Evolutionary conservation across 2,888 invertebrate species (phyloP), one percentile per base, ranked within the genome.

Genomic region (Exephanes ischioxanthus): DNA sequence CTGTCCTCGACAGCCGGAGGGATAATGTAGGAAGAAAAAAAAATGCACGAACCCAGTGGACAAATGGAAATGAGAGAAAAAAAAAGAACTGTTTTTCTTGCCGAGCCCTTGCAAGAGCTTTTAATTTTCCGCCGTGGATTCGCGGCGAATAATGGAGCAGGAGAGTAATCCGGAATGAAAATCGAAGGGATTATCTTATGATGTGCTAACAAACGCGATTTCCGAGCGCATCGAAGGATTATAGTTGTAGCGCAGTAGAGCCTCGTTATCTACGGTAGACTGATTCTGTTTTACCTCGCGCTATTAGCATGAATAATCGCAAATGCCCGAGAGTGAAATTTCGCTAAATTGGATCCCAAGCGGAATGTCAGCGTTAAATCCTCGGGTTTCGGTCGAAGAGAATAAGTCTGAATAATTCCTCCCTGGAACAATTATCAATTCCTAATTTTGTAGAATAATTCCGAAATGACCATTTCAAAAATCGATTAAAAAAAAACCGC

Each of bases 241-340:
- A 45, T 16, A 26, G 41, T 45, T 16, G 41, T 45, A 73, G 22
- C n/a, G 19, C 22, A 5, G 16, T 19, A 37, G 19, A 41, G 41
- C 41, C 41, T 22, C 22, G 37, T 72, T 53, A 72, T 33, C 19
- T 30, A 6, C 37, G 53, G 41, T 41, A 58, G 41, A 4, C 7
- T 26, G 58, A 61, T 41, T 71, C 19, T 19, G 53, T 16, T 26
- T 58, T 26, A 58, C 26, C 30, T 61, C 58, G 9, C 26, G 45
- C 58, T 45, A 26, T 73, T 26, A 61, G 26, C 45, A 61, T 61
- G 16, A 72, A 72, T 61, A 73, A 58, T 61, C 41, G n/a, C 61
- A n/a, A 61, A 41, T 16, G 16, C 7, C 26, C 45, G 26, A 1
- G 14, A 22, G n/a, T 58, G 16, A 45, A 41, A 33, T n/a, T 41